phyloP scores from a whole-genome alignment of 2,113 vertebrate species.

The Dolichallabes microphthalmus region DNA sequence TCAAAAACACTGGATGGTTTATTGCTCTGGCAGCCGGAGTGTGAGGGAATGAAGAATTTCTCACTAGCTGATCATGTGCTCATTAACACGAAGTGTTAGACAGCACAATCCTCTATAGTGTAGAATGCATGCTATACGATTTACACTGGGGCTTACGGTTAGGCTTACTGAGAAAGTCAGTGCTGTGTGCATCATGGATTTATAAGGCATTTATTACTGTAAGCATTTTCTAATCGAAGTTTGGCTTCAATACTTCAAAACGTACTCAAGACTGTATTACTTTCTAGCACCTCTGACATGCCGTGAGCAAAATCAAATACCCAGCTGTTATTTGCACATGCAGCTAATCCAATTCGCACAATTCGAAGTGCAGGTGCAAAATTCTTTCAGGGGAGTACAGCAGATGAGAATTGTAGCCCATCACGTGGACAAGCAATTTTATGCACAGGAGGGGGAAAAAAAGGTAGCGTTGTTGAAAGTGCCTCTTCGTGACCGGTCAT shows the following conservation, averaged over 20 bases:
- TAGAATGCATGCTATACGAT: not conserved
- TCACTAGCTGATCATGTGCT: not conserved
- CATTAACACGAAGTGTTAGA: conserved; percentile 19
- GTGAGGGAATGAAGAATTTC: conserved; percentile 12
- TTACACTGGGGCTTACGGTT: not conserved
- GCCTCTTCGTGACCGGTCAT: not conserved
- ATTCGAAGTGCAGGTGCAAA: not conserved
- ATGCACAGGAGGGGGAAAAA: not conserved
- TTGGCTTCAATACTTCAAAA: not conserved
- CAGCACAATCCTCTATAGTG: not conserved
- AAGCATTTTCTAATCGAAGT: not conserved
- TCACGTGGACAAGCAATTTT: not conserved
- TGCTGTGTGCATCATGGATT: not conserved
- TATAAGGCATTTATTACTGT: not conserved
- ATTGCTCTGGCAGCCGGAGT: not conserved
- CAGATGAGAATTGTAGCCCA: conserved; percentile 9
- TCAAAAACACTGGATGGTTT: not conserved
- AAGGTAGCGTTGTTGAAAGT: conserved; percentile 19
- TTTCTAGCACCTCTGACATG: not conserved
- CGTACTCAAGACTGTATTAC: not conserved
- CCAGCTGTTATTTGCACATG: conserved; percentile 13
- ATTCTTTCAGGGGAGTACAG: not conserved
- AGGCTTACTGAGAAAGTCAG: not conserved
- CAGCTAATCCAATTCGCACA: conserved; percentile 5
- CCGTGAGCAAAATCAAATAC: not conserved